Base-by-base conservation (phyloP, 2,797 vertebrate species). In the Telmatherina bonti region DNA sequence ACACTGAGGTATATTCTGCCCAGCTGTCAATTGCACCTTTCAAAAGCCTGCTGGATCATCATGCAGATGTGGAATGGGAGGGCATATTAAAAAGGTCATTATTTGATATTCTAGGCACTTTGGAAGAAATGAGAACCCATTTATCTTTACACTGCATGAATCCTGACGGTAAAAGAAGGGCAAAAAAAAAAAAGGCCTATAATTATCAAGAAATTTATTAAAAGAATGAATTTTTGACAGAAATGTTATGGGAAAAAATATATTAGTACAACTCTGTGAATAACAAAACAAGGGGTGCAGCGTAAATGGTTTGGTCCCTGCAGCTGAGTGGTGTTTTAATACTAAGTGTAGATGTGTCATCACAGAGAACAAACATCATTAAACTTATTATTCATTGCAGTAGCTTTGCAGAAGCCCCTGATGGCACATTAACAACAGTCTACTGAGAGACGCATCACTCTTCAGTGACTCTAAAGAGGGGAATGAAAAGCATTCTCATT, bases 341-440 rank as follows among this genome's bases (percentile, higher is more conserved):
- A 69, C 79, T 81, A 84, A 90, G 82, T 87, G 80, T 81, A 83
- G 85, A 82, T 69, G 74, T 90, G 86, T 90, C 88, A 89, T 88
- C 88, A 78, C 74, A 43, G 66, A 90, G 83, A 90, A 88, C 79
- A 94, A 94, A 93, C 92, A 92, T 89, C 88, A 92, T 92, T 90
- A 90, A 91, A 87, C 86, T 62, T 86, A 89, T 92, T 89, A 90
- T 93, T 90, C 90, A 92, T 87, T 81, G 84, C 88, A 61, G 81
- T 60, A 78, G 82, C 85, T 83, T 81, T 78, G 78, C 82, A 74
- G 79, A 69, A 76, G 79, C 76, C 86, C 76, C 86, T 76, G 89
- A 91, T 89, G 91, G 79, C 81, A 80, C 88, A 91, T 94, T 94
- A 93, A 91, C 86, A 89, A 85, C 81, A 82, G 89, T 87, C 92